Conservation (phyloP, 2,888 invertebrate genomes). For the Entomobrya proxima region DNA sequence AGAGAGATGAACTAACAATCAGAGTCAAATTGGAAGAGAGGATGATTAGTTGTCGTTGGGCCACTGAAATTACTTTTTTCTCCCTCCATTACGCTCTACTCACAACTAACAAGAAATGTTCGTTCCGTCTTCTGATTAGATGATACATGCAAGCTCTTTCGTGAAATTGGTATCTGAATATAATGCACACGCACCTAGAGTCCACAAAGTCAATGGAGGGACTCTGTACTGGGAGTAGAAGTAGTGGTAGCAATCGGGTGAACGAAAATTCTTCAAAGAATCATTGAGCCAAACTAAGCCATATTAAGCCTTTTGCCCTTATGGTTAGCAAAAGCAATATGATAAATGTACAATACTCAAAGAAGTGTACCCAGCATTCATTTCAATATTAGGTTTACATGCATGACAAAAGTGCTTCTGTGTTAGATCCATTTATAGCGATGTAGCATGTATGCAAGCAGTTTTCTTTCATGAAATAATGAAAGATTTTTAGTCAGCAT, state of each 20-base stretch:
- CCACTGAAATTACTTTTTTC: slow-evolving; percentile 25
- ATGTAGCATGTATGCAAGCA: neutral
- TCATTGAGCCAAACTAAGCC: slow-evolving; percentile 45
- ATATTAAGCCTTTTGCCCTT: slow-evolving; percentile 29
- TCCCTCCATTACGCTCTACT: slow-evolving; percentile 22
- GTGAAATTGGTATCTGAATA: neutral
- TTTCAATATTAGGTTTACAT: no score
- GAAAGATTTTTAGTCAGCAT: neutral
- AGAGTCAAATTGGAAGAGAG: neutral
- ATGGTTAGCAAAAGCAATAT: slow-evolving; percentile 6
- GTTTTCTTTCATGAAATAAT: slow-evolving; percentile 2
- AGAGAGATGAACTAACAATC: neutral
- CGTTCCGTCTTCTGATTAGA: neutral
- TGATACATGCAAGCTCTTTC: neutral
- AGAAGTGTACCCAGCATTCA: no score
- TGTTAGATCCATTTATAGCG: neutral
- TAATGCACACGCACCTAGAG: neutral
- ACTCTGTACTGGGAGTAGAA: neutral
- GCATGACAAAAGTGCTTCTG: neutral
- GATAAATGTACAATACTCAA: neutral
- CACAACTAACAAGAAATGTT: slow-evolving; percentile 4
- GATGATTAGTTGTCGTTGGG: slow-evolving; percentile 19
- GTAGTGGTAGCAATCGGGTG: slow-evolving; percentile 1
- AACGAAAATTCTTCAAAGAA: slow-evolving; percentile 39
- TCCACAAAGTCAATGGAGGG: neutral